A percentile compares a stretch with the other conserved stretches of the same genome.
These are phyloP conservation scores for Porites evermanni DNA, from an alignment of 92 coral and sea anemone species.

Conservation along the genomic window DNA sequence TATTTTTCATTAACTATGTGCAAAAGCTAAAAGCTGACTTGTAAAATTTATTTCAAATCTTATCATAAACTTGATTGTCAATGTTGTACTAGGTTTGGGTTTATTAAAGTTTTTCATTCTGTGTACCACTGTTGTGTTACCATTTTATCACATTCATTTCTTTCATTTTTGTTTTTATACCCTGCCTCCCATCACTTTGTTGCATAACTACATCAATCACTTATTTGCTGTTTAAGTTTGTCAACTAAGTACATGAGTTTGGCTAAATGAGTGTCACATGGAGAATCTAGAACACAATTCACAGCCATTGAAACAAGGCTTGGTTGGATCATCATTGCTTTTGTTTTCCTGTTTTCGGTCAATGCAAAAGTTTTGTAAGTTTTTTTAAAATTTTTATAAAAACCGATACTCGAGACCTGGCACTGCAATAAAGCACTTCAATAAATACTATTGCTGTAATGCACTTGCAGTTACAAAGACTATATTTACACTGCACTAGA, in stretches of 20 bases:
- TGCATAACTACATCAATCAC: neutral
- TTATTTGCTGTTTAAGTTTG: neutral
- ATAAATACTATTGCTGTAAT: too few species aligned
- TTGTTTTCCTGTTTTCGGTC: too few species aligned
- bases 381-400: too few species aligned
- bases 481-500: too few species aligned
- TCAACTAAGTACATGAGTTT: neutral
- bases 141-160: neutral
- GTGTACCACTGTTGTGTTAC: constrained; percentile 1
- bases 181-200: neutral
- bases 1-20: neutral
- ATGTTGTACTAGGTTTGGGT: neutral
- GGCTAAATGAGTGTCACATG: neutral
- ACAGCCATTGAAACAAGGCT: too few species aligned
- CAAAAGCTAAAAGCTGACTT: neutral
- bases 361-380: too few species aligned
- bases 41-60: neutral
- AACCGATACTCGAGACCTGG: too few species aligned
- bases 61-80: neutral
- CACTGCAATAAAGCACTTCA: too few species aligned
- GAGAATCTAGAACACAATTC: too few species aligned
- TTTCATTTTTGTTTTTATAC: neutral
- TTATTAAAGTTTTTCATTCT: constrained; percentile 1
- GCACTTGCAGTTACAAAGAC: too few species aligned
- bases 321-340: too few species aligned